Conservation (phyloP, 2,888 invertebrate genomes). For the Cosmopolites sordidus region DNA sequence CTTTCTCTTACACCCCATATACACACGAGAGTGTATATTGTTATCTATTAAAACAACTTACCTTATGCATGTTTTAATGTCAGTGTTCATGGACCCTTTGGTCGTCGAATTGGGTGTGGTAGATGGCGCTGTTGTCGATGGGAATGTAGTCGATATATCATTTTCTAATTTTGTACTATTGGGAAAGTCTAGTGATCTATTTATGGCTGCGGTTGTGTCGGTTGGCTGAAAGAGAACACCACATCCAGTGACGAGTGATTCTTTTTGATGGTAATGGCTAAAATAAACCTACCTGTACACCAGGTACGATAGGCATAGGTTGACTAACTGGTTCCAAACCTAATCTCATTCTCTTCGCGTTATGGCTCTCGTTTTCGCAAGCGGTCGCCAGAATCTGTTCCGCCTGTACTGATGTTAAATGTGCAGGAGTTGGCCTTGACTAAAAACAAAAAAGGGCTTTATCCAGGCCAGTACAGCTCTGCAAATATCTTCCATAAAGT, state of each 20-base stretch:
- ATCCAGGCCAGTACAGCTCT: no score
- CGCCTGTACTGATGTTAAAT: conserved; percentile 93
- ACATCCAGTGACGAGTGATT: no score
- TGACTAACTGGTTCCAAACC: conserved; percentile 93
- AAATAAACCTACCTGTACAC: conserved; percentile 56
- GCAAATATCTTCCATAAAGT: no score
- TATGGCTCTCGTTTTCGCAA: conserved; percentile 96
- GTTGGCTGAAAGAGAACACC: conserved; percentile 50
- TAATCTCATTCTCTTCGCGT: conserved; percentile 94
- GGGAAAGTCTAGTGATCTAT: conserved; percentile 44
- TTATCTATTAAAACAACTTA: no score
- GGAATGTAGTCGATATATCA: conserved; percentile 43
- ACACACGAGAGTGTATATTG: no score
- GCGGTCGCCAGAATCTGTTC: conserved; percentile 94
- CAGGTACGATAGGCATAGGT: conserved; percentile 75
- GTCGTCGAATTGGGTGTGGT: conserved; percentile 51
- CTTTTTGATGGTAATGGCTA: no score
- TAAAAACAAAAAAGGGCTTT: conserved; percentile 49
- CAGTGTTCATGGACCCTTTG: conserved; percentile 46
- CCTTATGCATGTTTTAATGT: conserved; percentile 40
- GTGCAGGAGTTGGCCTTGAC: conserved; percentile 93
- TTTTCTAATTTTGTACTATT: conserved; percentile 45
- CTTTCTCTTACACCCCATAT: no score
- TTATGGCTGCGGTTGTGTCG: conserved; percentile 58
- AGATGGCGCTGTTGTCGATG: conserved; percentile 51